phyloP scores from a whole-genome alignment of 1,140 invertebrate species.

The Lordiphosa collinella region DNA sequence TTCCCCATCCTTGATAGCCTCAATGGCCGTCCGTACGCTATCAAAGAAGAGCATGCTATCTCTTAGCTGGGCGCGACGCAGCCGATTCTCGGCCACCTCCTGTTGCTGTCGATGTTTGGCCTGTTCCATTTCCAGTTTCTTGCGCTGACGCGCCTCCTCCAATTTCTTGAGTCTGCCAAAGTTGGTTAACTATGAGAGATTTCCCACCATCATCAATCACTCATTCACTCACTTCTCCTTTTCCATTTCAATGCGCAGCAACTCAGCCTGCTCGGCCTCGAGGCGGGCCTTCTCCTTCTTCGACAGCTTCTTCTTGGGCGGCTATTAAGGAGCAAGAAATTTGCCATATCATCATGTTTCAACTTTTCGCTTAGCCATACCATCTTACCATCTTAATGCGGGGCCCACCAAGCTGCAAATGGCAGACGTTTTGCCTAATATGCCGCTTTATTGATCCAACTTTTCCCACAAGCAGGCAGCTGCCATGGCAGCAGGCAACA shows the following conservation, averaged over 20 bases:
- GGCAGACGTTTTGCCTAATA: not conserved
- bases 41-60: slow-evolving; percentile 69
- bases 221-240: slow-evolving; percentile 67
- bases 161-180: slow-evolving; percentile 60
- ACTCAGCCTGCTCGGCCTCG: slow-evolving; percentile 79
- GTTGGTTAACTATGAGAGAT: not conserved
- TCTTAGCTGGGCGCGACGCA: slow-evolving; percentile 57
- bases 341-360: slow-evolving; percentile 7
- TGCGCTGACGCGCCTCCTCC: slow-evolving; percentile 73
- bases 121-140: slow-evolving; percentile 75
- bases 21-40: slow-evolving; percentile 50
- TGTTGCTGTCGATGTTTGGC: slow-evolving; percentile 70
- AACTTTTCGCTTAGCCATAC: not conserved
- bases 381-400: slow-evolving; percentile 4
- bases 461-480: slow-evolving; percentile 3
- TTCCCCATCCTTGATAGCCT: slow-evolving; percentile 57
- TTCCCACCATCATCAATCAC: no score
- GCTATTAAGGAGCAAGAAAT: slow-evolving; percentile 29
- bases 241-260: slow-evolving; percentile 79
- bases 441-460: slow-evolving; percentile 35
- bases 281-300: slow-evolving; percentile 80
- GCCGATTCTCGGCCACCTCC: slow-evolving; percentile 71
- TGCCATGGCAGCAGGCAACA: slow-evolving; percentile 30
- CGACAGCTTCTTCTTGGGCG: slow-evolving; percentile 79
- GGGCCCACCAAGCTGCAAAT: not conserved